These are phyloP conservation scores for Butorides virescens DNA, from an alignment of 2,113 vertebrate genomes.

Conservation along the genomic window DNA sequence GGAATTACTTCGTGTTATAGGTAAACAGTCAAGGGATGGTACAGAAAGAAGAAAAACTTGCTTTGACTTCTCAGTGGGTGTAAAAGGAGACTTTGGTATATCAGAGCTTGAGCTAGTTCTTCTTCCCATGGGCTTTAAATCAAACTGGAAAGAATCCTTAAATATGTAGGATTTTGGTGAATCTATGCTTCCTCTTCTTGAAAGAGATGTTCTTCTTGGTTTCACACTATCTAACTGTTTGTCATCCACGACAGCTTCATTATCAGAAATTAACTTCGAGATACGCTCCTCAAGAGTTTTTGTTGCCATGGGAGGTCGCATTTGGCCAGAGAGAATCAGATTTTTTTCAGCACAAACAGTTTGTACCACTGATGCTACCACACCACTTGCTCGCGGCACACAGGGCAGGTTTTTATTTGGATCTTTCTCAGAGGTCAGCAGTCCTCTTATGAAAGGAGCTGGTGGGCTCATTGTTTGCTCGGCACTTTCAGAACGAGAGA, in stretches of 20 bases:
- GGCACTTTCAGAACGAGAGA: slow-evolving; percentile 95
- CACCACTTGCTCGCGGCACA: slow-evolving; percentile 39
- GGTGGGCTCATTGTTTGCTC: slow-evolving; percentile 94
- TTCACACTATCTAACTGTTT: slow-evolving; percentile 99
- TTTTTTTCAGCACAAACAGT: slow-evolving; percentile 78
- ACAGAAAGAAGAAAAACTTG: slow-evolving; percentile 96
- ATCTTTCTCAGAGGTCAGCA: slow-evolving; percentile 83
- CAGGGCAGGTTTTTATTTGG: slow-evolving; percentile 71
- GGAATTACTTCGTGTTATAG: slow-evolving; percentile 97
- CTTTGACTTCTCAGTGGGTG: slow-evolving; percentile 96
- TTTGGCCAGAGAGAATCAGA: slow-evolving; percentile 75
- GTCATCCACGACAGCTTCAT: slow-evolving; percentile 95
- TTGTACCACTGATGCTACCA: slow-evolving; percentile 78
- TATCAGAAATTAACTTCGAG: slow-evolving; percentile 97
- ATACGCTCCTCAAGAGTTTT: slow-evolving; percentile 95
- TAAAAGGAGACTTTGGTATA: slow-evolving; percentile 98
- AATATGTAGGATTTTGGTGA: slow-evolving; percentile 99
- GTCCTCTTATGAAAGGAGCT: slow-evolving; percentile 86
- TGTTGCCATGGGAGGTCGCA: slow-evolving; percentile 90
- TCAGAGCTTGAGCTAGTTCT: slow-evolving; percentile 97
- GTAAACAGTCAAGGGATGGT: slow-evolving; percentile 94
- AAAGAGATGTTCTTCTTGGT: slow-evolving; percentile 95
- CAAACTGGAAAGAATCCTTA: slow-evolving; percentile 99
- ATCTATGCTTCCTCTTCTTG: slow-evolving; percentile 95
- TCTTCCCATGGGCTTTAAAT: slow-evolving; percentile 92